These are phyloP conservation scores for Salvator merianae DNA, from an alignment of 2,113 vertebrate species.

Conservation along the genomic window DNA sequence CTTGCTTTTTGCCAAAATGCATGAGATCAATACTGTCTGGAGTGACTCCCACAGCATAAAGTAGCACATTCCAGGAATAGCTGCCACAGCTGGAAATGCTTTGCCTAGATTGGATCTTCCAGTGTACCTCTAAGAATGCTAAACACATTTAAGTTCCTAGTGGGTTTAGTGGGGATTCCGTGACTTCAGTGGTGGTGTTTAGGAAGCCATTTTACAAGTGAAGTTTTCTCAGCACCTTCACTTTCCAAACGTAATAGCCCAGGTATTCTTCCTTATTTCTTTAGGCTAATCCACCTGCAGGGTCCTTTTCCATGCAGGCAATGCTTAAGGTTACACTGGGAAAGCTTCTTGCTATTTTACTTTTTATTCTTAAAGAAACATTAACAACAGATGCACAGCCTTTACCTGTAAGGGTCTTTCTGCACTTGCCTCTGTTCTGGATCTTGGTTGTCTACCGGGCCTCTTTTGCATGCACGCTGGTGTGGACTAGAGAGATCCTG, in stretches of 20 bases:
- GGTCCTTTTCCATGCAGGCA: background rate
- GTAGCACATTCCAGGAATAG: background rate
- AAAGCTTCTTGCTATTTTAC: no score
- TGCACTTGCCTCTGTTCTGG: no score
- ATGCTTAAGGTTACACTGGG: background rate
- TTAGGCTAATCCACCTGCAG: background rate
- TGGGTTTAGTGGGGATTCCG: no score
- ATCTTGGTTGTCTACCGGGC: no score
- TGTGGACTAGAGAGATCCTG: no score
- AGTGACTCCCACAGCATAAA: conserved; percentile 78
- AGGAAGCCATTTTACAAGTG: background rate
- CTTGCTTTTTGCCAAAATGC: conserved; percentile 81
- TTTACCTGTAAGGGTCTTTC: no score
- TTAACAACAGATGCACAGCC: background rate
- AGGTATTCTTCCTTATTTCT: background rate
- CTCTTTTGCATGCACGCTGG: no score
- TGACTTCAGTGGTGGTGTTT: background rate
- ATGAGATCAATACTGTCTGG: conserved; percentile 82
- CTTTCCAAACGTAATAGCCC: background rate
- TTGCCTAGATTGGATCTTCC: background rate
- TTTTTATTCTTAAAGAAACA: background rate
- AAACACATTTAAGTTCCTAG: background rate
- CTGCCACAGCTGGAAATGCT: background rate
- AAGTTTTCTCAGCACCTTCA: background rate
- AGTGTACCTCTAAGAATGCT: background rate